These are phyloP conservation scores for Tetranychus piercei DNA, from an alignment of 2,888 invertebrate species.

Conservation along the genomic window DNA sequence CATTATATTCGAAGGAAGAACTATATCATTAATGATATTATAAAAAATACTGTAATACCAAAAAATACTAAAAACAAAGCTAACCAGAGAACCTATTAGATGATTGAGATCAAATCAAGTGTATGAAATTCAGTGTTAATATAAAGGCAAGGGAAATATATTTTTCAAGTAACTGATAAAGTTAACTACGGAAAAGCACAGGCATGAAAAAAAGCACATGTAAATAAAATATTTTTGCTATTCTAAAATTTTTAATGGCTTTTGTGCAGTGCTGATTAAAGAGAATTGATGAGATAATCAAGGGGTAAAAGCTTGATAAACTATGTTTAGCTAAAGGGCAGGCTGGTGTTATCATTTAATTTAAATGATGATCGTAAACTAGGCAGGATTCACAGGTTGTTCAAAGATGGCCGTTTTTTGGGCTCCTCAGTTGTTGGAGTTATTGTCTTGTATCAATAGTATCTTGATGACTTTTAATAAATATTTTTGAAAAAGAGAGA, in stretches of 20 bases:
- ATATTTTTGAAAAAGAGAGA: not conserved
- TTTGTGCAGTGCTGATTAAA: not conserved
- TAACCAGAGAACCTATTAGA: no score
- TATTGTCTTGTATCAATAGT: not conserved
- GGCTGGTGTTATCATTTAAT: no score
- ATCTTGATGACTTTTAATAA: no score
- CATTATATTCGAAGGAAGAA: no score
- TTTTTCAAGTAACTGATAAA: not conserved
- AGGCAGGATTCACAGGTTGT: no score
- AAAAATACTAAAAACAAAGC: no score
- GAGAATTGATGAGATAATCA: not conserved
- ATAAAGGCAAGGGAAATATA: not conserved
- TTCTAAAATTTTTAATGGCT: not conserved
- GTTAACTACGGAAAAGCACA: not conserved
- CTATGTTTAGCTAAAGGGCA: not conserved
- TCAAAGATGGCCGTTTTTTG: conserved; percentile 16
- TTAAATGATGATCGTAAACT: no score
- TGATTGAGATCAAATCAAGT: no score
- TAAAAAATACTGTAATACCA: no score
- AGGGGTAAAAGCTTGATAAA: not conserved
- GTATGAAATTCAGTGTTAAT: no score
- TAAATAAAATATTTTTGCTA: not conserved
- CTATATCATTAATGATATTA: no score
- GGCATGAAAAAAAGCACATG: not conserved
- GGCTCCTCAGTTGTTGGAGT: conserved; percentile 7